Conservation (phyloP, 2,888 invertebrate genomes). For the Atrina japonica region DNA sequence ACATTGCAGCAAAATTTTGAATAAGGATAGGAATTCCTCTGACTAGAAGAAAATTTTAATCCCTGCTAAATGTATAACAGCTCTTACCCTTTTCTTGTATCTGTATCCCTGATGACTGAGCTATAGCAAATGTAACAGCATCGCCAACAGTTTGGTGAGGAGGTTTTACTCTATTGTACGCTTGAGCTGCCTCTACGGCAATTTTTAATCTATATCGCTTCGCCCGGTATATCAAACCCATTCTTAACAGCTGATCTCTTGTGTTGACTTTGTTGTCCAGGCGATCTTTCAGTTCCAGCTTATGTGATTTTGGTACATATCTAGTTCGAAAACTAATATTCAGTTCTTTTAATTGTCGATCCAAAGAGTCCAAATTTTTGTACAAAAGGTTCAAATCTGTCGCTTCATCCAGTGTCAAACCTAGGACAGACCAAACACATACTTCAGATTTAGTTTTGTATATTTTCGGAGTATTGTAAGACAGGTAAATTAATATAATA, state of each 20-base stretch:
- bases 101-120: constrained; percentile 51
- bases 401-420: constrained; percentile 76
- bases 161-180: constrained; percentile 77
- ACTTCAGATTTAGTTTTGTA: too few relatives aligned
- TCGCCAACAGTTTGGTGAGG: constrained; percentile 79
- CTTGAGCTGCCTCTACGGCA: constrained; percentile 76
- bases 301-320: constrained; percentile 70
- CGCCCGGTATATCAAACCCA: constrained; percentile 72
- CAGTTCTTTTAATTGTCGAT: constrained; percentile 75
- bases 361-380: constrained; percentile 72
- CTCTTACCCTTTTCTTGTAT: constrained; percentile 48
- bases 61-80: too few relatives aligned
- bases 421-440: constrained; percentile 50
- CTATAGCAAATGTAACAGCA: constrained; percentile 73
- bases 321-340: constrained; percentile 73
- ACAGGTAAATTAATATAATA: too few relatives aligned
- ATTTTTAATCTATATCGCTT: constrained; percentile 75
- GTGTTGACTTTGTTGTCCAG: constrained; percentile 70
- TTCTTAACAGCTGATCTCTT: constrained; percentile 71
- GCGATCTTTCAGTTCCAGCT: constrained; percentile 70
- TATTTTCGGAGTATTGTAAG: background rate
- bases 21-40: too few relatives aligned
- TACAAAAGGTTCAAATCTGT: constrained; percentile 74
- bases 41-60: too few relatives aligned
- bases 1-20: too few relatives aligned